Evolutionary conservation across 1,140 invertebrate species (phyloP), one percentile per base, ranked within the genome.

Genomic region (Euwallacea similis): DNA sequence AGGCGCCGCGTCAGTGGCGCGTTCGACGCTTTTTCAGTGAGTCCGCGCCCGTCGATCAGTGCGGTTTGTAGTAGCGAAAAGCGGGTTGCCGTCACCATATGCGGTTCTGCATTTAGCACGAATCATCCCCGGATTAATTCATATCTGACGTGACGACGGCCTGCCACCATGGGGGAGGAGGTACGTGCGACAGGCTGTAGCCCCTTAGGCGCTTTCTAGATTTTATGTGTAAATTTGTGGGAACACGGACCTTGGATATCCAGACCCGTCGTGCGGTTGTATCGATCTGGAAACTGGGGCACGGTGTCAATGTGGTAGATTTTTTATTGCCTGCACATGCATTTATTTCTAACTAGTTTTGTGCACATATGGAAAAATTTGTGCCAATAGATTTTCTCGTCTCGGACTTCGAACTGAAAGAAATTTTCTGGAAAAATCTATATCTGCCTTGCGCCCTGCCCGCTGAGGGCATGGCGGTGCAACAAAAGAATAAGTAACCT

Each of bases 41-140:
- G 77, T 78, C 77, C 78, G 77, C 77, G 79, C 78, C 77, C 76
- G 79, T 79, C 74, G 56, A 71, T 43, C 61, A 70, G 76, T 71
- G 71, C 64, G 73, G 21, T 69, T 74, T 61, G 77, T 73, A 75
- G 71, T 74, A 58, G 55, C 21, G 65, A 72, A 61, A 75, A 56
- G 16, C 54, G 54, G n/a, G 10, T 21, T 50, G n/a, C 55, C 42
- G 42, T 33, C 16, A 41, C 21, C 76, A 72, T 78, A 80, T 80
- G 79, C 77, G 78, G 77, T 76, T 75, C 75, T 79, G 75, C 74
- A 79, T 79, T 79, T 79, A 80, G 79, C 79, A 78, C 68, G 72
- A 68, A 55, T 68, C 64, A 72, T 56, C 71, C 74, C 74, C 72
- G 74, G 71, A 71, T 66, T 74, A 72, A 16, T 33, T 10, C 21